Evolutionary conservation across 35 echinoderm and acorn worm genomes (phyloP), one percentile per base, ranked within the genome.

Genomic region (Strongylocentrotus purpuratus): DNA sequence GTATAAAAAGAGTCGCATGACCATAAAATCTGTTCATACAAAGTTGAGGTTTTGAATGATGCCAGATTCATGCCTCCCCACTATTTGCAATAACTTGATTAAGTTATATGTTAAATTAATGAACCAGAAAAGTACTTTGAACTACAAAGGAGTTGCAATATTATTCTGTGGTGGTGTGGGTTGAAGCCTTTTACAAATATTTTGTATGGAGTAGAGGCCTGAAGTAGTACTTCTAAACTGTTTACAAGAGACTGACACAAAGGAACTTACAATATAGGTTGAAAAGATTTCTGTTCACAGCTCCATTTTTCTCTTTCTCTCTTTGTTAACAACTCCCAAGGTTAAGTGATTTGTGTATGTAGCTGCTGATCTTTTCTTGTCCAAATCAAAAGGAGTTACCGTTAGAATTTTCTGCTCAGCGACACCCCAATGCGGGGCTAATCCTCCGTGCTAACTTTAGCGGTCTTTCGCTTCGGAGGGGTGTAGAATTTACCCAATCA

Each of bases 311-410:
- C 20, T 88, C 9, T 14, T 88, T 41, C 87, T 46, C 32, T 50
- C 31, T 93, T 93, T 31, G 48, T 31, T 32, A 2, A 22, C 91
- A 93, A 50, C n/a, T 31, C 48, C 48, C 91, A 93, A 93, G 91
- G 45, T 93, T 50, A 93, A 93, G 91, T 47, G 48, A 93, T 32
- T 93, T 93, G 91, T 93, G 91, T 93, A 93, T 58, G 45, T 93
- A 93, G 91, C 91, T 93, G 91, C 48, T 28, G 91, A 33, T 93
- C 31, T 46, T 46, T 93, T 46, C 91, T 93, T 93, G 32, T 47
- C 45, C 91, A 50, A 58, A 58, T 50, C 48, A 93, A 93, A 89
- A 89, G 87, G 87, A 89, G 32, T 89, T 20, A 58, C 91, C 46
- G 48, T 32, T 46, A 18, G 46, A 58, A 93, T 31, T 93, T 93